These are phyloP conservation scores for Drosophila greeni DNA, from an alignment of 2,888 invertebrate species.

Conservation along the genomic window DNA sequence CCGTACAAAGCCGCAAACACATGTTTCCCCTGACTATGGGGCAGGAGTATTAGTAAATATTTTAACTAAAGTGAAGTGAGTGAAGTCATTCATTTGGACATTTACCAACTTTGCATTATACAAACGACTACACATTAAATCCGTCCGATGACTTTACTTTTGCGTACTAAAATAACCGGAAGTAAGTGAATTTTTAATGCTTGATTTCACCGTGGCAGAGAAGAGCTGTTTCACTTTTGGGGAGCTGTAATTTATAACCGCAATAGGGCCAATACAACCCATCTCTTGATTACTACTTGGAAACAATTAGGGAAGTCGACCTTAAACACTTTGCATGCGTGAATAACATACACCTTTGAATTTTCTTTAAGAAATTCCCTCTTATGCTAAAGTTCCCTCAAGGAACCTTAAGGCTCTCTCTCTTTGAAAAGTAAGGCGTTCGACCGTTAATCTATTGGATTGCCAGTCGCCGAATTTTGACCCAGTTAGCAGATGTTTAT, in stretches of 20 bases:
- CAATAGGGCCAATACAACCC: constrained; percentile 3
- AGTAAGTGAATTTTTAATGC: constrained; percentile 68
- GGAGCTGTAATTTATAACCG: constrained; percentile 37
- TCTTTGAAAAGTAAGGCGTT: constrained; percentile 12
- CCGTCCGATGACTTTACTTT: constrained; percentile 53
- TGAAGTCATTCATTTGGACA: constrained; percentile 72
- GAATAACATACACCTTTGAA: neutral
- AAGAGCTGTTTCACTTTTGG: constrained; percentile 10
- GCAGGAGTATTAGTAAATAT: constrained; percentile 67
- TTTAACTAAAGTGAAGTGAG: constrained; percentile 65
- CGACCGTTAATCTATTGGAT: constrained; percentile 20
- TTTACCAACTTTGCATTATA: constrained; percentile 69
- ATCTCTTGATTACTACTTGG: constrained; percentile 13
- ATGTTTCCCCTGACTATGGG: constrained; percentile 44
- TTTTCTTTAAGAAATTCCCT: neutral
- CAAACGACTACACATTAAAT: constrained; percentile 64
- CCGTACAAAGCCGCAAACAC: constrained; percentile 60
- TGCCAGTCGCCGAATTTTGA: constrained; percentile 31
- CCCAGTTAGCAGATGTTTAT: constrained; percentile 40
- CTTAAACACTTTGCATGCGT: neutral
- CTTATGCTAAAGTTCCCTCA: neutral
- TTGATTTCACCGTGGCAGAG: constrained; percentile 59
- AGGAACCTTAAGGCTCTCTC: constrained; percentile 2
- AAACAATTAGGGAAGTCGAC: neutral
- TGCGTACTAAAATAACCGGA: constrained; percentile 71